These are phyloP conservation scores for Octodon degus DNA, from an alignment of 2,113 vertebrate genomes.

Conservation along the genomic window DNA sequence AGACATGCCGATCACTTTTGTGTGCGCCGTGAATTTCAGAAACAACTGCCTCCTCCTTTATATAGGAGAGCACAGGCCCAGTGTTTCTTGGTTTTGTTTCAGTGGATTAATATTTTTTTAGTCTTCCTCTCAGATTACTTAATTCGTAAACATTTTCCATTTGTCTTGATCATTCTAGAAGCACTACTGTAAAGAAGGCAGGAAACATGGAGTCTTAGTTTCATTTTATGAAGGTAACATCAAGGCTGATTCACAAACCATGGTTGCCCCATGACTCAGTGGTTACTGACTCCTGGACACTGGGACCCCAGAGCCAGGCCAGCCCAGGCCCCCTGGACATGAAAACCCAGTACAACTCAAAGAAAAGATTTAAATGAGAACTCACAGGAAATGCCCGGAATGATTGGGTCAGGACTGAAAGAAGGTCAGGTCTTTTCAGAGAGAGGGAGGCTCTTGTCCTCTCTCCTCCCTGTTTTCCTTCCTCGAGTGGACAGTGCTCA, in stretches of 20 bases:
- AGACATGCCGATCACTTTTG: neutral
- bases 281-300: neutral
- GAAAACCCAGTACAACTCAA: neutral
- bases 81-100: neutral
- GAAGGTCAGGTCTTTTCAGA: fast-evolving
- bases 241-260: neutral
- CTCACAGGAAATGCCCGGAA: neutral
- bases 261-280: neutral
- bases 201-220: neutral
- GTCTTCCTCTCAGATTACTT: neutral
- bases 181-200: neutral
- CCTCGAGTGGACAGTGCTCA: neutral
- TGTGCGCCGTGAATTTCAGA: neutral
- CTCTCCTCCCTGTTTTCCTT: neutral
- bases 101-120: neutral
- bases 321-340: neutral
- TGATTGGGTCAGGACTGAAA: neutral
- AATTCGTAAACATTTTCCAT: slow-evolving; percentile 8
- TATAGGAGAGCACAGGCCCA: neutral
- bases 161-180: neutral
- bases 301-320: neutral
- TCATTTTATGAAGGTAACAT: neutral
- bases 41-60: neutral
- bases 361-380: neutral
- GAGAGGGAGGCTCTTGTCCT: neutral